phyloP scores from a whole-genome alignment of 2,888 invertebrate species.

The Pyrgus malvae region DNA sequence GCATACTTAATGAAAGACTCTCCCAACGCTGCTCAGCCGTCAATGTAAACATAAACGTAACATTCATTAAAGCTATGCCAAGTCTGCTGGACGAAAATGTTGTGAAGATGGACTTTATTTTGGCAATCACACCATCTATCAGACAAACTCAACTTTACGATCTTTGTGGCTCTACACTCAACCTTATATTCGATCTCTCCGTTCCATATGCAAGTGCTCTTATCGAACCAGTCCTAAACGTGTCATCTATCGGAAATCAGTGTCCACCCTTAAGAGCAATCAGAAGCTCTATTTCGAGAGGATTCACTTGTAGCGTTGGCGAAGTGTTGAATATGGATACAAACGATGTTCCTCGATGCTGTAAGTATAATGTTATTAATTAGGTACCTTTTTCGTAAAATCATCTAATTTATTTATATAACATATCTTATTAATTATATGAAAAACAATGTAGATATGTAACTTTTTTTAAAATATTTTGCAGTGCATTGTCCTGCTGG shows the following conservation, averaged over 20 bases:
- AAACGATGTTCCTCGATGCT: slow-evolving; percentile 94
- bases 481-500: slow-evolving; percentile 98
- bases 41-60: slow-evolving; percentile 96
- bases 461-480: no score
- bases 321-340: slow-evolving; percentile 97
- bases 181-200: slow-evolving; percentile 95
- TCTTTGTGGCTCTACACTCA: slow-evolving; percentile 95
- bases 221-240: slow-evolving; percentile 93
- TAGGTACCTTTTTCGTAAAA: no score
- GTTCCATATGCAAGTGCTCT: slow-evolving; percentile 96
- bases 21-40: slow-evolving; percentile 97
- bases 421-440: no score
- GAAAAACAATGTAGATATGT: no score
- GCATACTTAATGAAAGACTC: slow-evolving; percentile 89
- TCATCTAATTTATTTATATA: no score
- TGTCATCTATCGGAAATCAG: slow-evolving; percentile 94
- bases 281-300: slow-evolving; percentile 91
- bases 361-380: slow-evolving; percentile 84
- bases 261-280: slow-evolving; percentile 95
- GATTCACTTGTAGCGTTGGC: slow-evolving; percentile 96
- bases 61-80: slow-evolving; percentile 92
- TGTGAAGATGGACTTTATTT: slow-evolving; percentile 93
- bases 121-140: slow-evolving; percentile 93
- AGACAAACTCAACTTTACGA: slow-evolving; percentile 96
- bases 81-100: slow-evolving; percentile 92